Evolutionary conservation across 23 tunicate genomes (phyloP).

Genomic region (Halocynthia roretzi): DNA sequence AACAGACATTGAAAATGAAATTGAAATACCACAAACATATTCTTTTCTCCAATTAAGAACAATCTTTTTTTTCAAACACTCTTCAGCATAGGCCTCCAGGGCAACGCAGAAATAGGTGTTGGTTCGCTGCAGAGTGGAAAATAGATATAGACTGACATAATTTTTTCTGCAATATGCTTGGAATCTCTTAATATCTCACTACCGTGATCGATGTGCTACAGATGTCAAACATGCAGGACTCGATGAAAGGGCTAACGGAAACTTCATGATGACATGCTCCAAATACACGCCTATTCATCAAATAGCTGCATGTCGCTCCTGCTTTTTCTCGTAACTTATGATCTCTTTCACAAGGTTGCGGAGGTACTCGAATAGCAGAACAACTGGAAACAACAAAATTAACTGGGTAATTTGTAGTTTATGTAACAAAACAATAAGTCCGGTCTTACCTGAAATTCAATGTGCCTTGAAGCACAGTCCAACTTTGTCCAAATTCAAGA

Average conservation of each 20-base stretch:
- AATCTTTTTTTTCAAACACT: conserved; percentile 47
- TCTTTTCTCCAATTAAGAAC: conserved; percentile 70
- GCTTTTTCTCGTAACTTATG: conserved; percentile 13
- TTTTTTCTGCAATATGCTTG: background rate
- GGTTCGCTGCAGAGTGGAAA: conserved; percentile 34
- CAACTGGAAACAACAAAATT: conserved; percentile 35
- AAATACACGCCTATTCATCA: conserved; percentile 29
- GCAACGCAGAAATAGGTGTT: conserved; percentile 85
- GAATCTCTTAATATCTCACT: background rate
- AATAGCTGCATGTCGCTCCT: conserved; percentile 28
- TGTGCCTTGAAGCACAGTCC: conserved; percentile 64
- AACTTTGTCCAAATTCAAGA: conserved; percentile 80
- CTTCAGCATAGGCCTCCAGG: conserved; percentile 79
- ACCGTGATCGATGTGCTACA: conserved; percentile 64
- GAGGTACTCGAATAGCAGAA: conserved; percentile 41
- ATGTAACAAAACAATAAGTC: background rate
- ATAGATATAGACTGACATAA: background rate
- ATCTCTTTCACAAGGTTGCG: conserved; percentile 21
- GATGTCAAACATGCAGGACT: conserved; percentile 62
- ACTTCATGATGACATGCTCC: conserved; percentile 50
- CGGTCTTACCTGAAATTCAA: conserved; percentile 40
- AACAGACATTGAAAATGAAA: background rate
- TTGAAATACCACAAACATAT: conserved; percentile 62
- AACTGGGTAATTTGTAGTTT: background rate
- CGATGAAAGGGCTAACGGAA: conserved; percentile 30